Conservation (phyloP, 1,140 invertebrate species). For the Drosophila sproati region DNA sequence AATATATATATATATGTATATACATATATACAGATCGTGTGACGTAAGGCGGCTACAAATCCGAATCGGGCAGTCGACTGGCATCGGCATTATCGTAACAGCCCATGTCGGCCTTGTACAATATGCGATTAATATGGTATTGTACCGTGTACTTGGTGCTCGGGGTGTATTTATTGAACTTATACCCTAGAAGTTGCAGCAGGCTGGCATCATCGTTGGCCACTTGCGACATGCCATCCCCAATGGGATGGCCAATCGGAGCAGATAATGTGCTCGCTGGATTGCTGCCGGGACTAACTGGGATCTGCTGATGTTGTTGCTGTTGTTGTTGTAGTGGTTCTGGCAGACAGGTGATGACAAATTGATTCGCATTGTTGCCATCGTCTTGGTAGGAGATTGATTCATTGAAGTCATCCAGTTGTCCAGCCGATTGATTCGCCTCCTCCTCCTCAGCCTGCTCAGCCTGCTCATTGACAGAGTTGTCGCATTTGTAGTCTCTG, state of each 20-base stretch:
- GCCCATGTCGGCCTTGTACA: slow-evolving; percentile 62
- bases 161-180: slow-evolving; percentile 45
- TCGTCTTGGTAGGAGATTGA: slow-evolving; percentile 2
- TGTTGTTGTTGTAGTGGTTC: background rate
- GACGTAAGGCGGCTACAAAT: background rate
- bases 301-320: too few species aligned
- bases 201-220: slow-evolving; percentile 41
- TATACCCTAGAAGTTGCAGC: slow-evolving; percentile 47
- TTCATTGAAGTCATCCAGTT: slow-evolving; percentile 8
- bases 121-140: slow-evolving; percentile 58
- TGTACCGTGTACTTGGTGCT: slow-evolving; percentile 50
- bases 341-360: slow-evolving; percentile 10
- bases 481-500: slow-evolving; percentile 26
- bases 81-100: slow-evolving; percentile 38
- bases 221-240: background rate
- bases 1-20: background rate
- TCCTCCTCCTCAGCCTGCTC: background rate
- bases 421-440: background rate
- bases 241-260: background rate
- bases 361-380: background rate
- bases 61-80: slow-evolving; percentile 30
- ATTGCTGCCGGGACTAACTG: background rate
- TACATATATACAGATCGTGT: background rate
- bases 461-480: slow-evolving; percentile 48
- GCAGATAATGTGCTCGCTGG: background rate